Conservation (phyloP, 2,797 vertebrate genomes). For the Hoplostethus mediterraneus region DNA sequence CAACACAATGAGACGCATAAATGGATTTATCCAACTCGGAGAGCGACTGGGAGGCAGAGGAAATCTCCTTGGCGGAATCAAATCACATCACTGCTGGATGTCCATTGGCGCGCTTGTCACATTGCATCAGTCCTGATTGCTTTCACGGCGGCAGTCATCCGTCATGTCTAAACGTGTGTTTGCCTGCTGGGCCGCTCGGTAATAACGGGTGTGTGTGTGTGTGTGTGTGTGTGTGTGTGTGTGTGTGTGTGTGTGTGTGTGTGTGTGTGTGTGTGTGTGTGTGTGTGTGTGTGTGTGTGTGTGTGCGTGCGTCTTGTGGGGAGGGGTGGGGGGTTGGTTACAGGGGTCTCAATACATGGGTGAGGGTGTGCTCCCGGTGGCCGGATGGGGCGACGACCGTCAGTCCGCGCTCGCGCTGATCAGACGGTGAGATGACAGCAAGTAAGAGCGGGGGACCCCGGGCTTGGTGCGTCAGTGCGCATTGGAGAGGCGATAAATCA, state of each 20-base stretch:
- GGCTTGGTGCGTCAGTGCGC: constrained; percentile 76
- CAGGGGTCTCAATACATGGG: constrained; percentile 2
- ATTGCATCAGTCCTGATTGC: constrained; percentile 37
- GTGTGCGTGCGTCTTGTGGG: too few relatives aligned
- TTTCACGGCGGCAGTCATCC: constrained; percentile 28
- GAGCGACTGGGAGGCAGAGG: constrained; percentile 2
- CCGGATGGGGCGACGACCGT: constrained; percentile 49
- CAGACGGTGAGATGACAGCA: constrained; percentile 65
- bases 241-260: too few relatives aligned
- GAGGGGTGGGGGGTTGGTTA: background rate
- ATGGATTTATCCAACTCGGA: constrained; percentile 20
- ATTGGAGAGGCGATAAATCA: constrained; percentile 81
- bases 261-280: too few relatives aligned
- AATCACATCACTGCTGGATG: constrained; percentile 37
- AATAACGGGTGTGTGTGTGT: background rate
- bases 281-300: too few relatives aligned
- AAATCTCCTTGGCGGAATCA: constrained; percentile 17
- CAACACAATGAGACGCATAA: constrained; percentile 34
- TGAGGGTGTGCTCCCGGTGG: constrained; percentile 45
- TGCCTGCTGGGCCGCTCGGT: constrained; percentile 18
- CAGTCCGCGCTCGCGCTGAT: constrained; percentile 54
- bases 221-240: background rate
- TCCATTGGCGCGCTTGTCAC: constrained; percentile 47
- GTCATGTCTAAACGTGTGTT: constrained; percentile 45
- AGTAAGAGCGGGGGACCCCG: constrained; percentile 63